Evolutionary conservation across 92 coral and sea anemone species (phyloP).

Genomic region (Epizoanthus illoricatus): DNA sequence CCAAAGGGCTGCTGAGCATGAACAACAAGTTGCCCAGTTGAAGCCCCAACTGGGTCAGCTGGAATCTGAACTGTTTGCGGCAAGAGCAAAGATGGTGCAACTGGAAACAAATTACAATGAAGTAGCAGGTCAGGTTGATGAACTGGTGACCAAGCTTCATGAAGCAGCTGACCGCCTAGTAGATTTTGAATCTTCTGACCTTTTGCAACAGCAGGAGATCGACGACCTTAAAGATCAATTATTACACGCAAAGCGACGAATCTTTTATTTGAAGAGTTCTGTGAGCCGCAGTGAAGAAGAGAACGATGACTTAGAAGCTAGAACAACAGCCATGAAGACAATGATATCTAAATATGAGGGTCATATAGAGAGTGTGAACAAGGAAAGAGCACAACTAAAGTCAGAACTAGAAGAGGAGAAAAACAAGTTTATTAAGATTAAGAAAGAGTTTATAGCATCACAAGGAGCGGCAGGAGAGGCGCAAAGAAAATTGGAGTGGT

Average conservation of each 20-base stretch:
- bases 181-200: constrained; percentile 71
- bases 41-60: constrained; percentile 78
- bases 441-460: constrained; percentile 65
- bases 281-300: constrained; percentile 84
- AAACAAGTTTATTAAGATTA: constrained; percentile 68
- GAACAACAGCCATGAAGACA: constrained; percentile 80
- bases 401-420: constrained; percentile 89
- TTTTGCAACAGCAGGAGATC: constrained; percentile 65
- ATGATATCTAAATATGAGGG: constrained; percentile 78
- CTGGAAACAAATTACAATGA: constrained; percentile 80
- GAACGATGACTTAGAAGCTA: constrained; percentile 87
- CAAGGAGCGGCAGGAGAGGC: constrained; percentile 73
- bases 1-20: constrained; percentile 79
- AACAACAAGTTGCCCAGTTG: constrained; percentile 77
- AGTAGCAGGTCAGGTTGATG: constrained; percentile 67
- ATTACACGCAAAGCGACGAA: constrained; percentile 72
- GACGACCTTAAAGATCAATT: constrained; percentile 87
- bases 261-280: constrained; percentile 68
- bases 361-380: constrained; percentile 68
- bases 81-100: constrained; percentile 78
- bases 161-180: constrained; percentile 59
- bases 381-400: constrained; percentile 73
- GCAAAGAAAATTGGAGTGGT: constrained; percentile 80
- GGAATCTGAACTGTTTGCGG: constrained; percentile 80
- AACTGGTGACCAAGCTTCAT: constrained; percentile 65